Percentiles rank a stretch among this genome's conserved stretches.
These are phyloP conservation scores for Pseudococcus viburni DNA, from an alignment of 2,888 invertebrate genomes.

Conservation along the genomic window DNA sequence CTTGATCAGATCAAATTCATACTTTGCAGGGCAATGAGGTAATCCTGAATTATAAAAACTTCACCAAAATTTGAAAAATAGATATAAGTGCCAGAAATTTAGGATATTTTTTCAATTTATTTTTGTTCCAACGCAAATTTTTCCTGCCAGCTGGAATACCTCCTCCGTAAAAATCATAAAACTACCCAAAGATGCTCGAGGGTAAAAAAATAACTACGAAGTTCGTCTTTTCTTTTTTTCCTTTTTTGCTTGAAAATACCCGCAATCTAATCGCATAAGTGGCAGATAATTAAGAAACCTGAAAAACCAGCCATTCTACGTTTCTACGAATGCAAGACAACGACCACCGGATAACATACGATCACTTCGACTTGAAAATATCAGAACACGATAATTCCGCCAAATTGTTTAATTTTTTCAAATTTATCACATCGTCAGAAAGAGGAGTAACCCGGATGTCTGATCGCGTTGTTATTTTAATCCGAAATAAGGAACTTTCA, in stretches of 20 bases:
- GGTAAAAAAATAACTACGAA: not conserved
- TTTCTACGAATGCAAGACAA: not conserved
- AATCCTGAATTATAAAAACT: too few relatives aligned
- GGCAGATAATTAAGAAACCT: conserved; percentile 7
- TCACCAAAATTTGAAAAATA: too few relatives aligned
- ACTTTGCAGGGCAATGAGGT: too few relatives aligned
- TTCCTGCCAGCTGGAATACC: too few relatives aligned
- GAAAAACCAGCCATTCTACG: conserved; percentile 14
- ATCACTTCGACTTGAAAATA: not conserved
- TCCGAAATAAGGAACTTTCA: not conserved
- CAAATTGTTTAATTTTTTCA: not conserved
- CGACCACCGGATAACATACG: not conserved
- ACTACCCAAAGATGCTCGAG: not conserved
- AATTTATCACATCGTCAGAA: not conserved
- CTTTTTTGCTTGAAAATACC: not conserved
- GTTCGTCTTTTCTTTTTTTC: not conserved
- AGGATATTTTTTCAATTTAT: too few relatives aligned
- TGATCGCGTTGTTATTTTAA: not conserved
- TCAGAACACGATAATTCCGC: not conserved
- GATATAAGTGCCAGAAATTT: too few relatives aligned
- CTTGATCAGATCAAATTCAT: too few relatives aligned
- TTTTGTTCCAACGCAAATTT: too few relatives aligned
- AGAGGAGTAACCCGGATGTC: not conserved
- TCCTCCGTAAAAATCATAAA: not conserved
- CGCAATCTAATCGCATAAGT: conserved; percentile 14